phyloP scores from a whole-genome alignment of 2,888 invertebrate genomes.

The Aphrophora alni region DNA sequence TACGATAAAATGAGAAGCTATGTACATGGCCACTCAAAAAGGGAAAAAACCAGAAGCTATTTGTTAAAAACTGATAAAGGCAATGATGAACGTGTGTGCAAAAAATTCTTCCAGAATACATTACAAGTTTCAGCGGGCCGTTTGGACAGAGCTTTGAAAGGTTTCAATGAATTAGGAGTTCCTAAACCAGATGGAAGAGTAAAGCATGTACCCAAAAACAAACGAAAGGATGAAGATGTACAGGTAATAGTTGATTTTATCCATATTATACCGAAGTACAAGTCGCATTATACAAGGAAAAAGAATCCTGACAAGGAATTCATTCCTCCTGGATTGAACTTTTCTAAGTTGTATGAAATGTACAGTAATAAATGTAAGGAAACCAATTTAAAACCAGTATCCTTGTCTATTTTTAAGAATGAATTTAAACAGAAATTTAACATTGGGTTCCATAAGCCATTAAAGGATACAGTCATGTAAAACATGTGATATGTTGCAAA shows the following conservation, averaged over 20 bases:
- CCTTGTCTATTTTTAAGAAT: slow-evolving; percentile 20
- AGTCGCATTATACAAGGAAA: slow-evolving; percentile 22
- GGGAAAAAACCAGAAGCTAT: slow-evolving; percentile 14
- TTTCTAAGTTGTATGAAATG: slow-evolving; percentile 19
- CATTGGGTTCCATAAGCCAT: slow-evolving; percentile 18
- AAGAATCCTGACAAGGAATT: slow-evolving; percentile 27
- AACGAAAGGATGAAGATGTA: slow-evolving; percentile 12
- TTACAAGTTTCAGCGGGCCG: slow-evolving; percentile 26
- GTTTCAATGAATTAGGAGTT: slow-evolving; percentile 8
- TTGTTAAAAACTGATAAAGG: slow-evolving; percentile 18
- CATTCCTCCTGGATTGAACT: slow-evolving; percentile 23
- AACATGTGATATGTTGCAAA: slow-evolving; percentile 28
- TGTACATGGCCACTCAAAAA: slow-evolving; percentile 7
- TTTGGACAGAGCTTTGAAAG: slow-evolving; percentile 23
- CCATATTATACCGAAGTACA: slow-evolving; percentile 21
- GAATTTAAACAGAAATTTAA: slow-evolving; percentile 27
- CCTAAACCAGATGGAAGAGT: slow-evolving; percentile 23
- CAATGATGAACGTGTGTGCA: slow-evolving; percentile 30
- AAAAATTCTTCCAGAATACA: slow-evolving; percentile 24
- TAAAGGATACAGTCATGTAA: slow-evolving; percentile 23
- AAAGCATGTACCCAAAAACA: slow-evolving; percentile 18
- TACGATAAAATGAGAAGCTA: slow-evolving; percentile 20
- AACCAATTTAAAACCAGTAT: slow-evolving; percentile 18
- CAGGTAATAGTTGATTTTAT: slow-evolving; percentile 17
- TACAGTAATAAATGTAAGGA: slow-evolving; percentile 23